Evolutionary conservation across 2,888 invertebrate genomes (phyloP).

Genomic region (Brachyptera risi): DNA sequence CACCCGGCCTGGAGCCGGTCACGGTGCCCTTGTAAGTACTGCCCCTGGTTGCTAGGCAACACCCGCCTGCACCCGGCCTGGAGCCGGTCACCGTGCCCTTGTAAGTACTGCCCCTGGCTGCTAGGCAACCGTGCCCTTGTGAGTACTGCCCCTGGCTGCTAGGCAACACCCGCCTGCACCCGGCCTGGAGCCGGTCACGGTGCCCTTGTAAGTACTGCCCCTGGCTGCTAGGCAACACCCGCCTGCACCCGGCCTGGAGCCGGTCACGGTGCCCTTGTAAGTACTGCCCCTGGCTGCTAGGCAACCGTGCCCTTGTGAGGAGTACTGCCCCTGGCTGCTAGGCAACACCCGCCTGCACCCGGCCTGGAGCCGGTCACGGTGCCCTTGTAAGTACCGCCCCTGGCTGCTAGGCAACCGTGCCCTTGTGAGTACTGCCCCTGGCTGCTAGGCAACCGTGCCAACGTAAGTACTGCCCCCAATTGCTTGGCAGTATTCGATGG

Average conservation of each 20-base stretch:
- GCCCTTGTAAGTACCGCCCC: constrained; percentile 80
- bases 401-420: too few species aligned
- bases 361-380: constrained; percentile 75
- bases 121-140: too few species aligned
- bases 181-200: constrained; percentile 72
- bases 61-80: constrained; percentile 71
- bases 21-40: constrained; percentile 80
- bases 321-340: constrained; percentile 78
- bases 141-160: too few species aligned
- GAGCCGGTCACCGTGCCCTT: constrained; percentile 76
- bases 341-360: constrained; percentile 71
- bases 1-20: constrained; percentile 70
- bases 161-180: constrained; percentile 73
- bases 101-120: too few species aligned
- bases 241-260: constrained; percentile 69
- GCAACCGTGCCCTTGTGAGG: too few species aligned
- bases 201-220: constrained; percentile 81
- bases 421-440: too few species aligned
- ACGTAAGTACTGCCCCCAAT: too few species aligned
- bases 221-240: constrained; percentile 77
- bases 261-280: constrained; percentile 79
- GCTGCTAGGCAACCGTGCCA: too few species aligned
- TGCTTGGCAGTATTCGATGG: too few species aligned
- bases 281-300: too few species aligned
- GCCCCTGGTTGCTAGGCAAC: constrained; percentile 76